Conservation (phyloP, 1,140 invertebrate species). For the Lanistes nyassanus region DNA sequence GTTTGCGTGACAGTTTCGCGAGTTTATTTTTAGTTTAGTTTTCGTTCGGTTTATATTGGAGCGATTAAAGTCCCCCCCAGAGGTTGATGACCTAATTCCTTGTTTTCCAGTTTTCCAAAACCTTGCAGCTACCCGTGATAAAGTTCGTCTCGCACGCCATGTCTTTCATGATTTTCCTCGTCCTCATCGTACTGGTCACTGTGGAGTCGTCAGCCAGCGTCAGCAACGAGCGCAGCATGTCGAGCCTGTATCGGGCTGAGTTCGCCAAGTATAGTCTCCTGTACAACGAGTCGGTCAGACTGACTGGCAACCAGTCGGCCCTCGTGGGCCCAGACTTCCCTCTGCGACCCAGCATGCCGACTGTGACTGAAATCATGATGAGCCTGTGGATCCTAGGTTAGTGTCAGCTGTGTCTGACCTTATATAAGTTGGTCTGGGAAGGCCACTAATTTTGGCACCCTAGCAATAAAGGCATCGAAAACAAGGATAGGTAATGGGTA, state of each 20-base stretch:
- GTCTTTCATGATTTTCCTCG: slow-evolving; percentile 74
- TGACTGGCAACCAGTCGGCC: slow-evolving; percentile 14
- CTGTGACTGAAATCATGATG: slow-evolving; percentile 49
- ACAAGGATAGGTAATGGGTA: too few relatives aligned
- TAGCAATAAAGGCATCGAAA: too few relatives aligned
- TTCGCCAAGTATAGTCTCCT: background rate
- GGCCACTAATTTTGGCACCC: too few relatives aligned
- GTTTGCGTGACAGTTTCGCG: background rate
- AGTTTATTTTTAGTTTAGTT: background rate
- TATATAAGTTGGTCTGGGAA: too few relatives aligned
- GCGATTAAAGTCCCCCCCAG: background rate
- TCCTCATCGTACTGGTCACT: slow-evolving; percentile 69
- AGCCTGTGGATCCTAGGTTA: slow-evolving; percentile 58
- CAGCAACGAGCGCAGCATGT: slow-evolving; percentile 32
- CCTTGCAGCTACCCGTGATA: slow-evolving; percentile 59
- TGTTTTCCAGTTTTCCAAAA: slow-evolving; percentile 44
- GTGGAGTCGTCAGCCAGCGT: slow-evolving; percentile 45
- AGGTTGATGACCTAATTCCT: background rate
- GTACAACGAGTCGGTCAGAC: slow-evolving; percentile 24
- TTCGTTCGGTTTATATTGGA: too few relatives aligned
- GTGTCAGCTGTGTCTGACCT: background rate
- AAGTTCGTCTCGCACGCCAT: slow-evolving; percentile 68
- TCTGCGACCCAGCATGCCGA: slow-evolving; percentile 41
- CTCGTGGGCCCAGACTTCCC: slow-evolving; percentile 50
- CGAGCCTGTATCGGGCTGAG: slow-evolving; percentile 1